A percentile compares a stretch with the other conserved stretches of the same genome.
These are phyloP conservation scores for Conger conger DNA, from an alignment of 2,113 vertebrate genomes.

Conservation along the genomic window DNA sequence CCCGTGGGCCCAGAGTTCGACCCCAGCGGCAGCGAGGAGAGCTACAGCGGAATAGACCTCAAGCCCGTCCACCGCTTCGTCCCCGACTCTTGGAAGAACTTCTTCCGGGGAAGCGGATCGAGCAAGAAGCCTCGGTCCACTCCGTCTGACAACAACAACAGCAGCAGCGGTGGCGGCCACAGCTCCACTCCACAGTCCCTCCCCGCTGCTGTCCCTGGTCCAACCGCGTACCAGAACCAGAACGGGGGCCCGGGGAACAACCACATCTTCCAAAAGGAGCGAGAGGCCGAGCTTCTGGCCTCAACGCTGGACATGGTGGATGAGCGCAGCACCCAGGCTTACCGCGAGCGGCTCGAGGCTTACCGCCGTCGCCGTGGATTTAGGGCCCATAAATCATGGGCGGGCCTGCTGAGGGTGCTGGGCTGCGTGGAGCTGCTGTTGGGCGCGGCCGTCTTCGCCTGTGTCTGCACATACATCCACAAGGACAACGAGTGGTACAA, in stretches of 20 bases:
- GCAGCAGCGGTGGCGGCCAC: slow-evolving; percentile 70
- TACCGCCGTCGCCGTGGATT: slow-evolving; percentile 83
- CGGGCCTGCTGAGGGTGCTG: slow-evolving; percentile 88
- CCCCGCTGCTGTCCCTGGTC: slow-evolving; percentile 60
- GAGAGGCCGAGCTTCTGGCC: slow-evolving; percentile 63
- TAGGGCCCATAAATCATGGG: slow-evolving; percentile 99
- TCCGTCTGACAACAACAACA: slow-evolving; percentile 58
- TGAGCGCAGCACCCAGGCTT: slow-evolving; percentile 69
- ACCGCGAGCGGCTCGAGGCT: slow-evolving; percentile 82
- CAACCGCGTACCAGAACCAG: slow-evolving; percentile 64
- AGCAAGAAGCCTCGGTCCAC: slow-evolving; percentile 62
- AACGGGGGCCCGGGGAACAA: slow-evolving; percentile 73
- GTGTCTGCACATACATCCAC: slow-evolving; percentile 92
- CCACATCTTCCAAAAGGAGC: slow-evolving; percentile 74
- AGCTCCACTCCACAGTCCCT: slow-evolving; percentile 83
- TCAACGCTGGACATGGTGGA: slow-evolving; percentile 64
- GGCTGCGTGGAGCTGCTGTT: slow-evolving; percentile 84
- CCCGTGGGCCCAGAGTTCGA: slow-evolving; percentile 76
- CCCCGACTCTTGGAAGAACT: slow-evolving; percentile 95
- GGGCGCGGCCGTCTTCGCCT: slow-evolving; percentile 90
- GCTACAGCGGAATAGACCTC: slow-evolving; percentile 72
- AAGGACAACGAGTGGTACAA: slow-evolving; percentile 98
- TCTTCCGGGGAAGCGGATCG: slow-evolving; percentile 75
- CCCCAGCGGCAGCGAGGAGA: slow-evolving; percentile 64
- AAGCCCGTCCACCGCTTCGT: slow-evolving; percentile 90